Evolutionary conservation across 2,113 vertebrate species (phyloP).

Genomic region (Tyto alba): DNA sequence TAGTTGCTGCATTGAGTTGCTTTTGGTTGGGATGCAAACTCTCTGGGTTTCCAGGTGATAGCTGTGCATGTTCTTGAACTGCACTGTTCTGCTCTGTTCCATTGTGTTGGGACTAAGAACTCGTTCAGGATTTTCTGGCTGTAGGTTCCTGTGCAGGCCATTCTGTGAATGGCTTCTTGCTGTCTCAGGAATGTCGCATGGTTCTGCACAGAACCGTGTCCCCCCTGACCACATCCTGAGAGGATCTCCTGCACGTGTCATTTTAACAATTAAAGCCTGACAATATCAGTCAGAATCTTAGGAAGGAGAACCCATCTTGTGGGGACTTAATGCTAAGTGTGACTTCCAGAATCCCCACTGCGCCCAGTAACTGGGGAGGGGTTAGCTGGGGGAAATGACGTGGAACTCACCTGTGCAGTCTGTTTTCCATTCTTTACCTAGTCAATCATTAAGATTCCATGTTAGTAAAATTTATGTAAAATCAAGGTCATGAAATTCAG

Average conservation of each 20-base stretch:
- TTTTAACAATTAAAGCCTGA: not conserved
- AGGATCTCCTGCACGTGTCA: not conserved
- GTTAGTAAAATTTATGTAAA: not conserved
- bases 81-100: not conserved
- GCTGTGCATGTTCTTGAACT: not conserved
- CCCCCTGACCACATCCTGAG: not conserved
- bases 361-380: accelerated
- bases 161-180: not conserved
- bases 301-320: not conserved
- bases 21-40: too few relatives aligned
- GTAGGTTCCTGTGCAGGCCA: accelerated
- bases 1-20: not conserved
- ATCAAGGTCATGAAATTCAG: not conserved
- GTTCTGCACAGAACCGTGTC: not conserved
- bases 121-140: not conserved
- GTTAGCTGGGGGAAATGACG: not conserved
- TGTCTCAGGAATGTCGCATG: not conserved
- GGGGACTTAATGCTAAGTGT: not conserved
- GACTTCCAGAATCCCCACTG: not conserved
- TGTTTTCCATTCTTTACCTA: not conserved
- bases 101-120: not conserved
- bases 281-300: not conserved
- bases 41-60: not conserved
- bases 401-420: not conserved
- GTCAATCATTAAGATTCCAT: not conserved